Evolutionary conservation across 2,888 invertebrate genomes (phyloP), one percentile per base, ranked within the genome.

Genomic region (Ormyrus labotus): DNA sequence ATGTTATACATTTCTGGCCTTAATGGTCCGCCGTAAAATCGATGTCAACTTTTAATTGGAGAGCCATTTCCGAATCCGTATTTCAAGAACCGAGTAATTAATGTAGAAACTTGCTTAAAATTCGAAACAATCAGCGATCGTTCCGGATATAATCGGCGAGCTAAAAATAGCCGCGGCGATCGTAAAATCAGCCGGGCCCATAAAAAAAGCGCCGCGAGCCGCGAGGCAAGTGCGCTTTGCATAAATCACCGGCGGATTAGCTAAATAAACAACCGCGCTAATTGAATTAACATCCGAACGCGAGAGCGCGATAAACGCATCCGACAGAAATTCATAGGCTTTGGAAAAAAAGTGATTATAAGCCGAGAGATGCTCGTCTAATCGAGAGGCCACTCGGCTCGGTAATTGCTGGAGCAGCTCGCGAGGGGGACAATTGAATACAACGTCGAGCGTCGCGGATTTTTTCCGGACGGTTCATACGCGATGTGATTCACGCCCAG

Each of bases 361-460:
- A 60, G 2, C 34, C 45, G 4, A 45, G 34, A 57, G 55, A 63
- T 34, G 63, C 9, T n/a, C 61, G 73, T 68, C 72, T 71, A 78
- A 78, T 72, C 72, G 60, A 64, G 63, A 58, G 51, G 10, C 19
- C 6, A 47, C 47, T 6, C 70, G 10, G 48, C 63, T 51, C 9
- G 6, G 6, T 68, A 55, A 69, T 63, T 69, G 63, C 51, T 60
- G 11, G n/a, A 3, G 11, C 48, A 45, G 13, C 48, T 34, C 11
- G 57, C 47, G 57, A 8, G 5, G 7, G 9, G 6, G n/a, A 11
- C 9, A 61, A 34, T 34, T 34, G 4, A 34, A 34, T 4, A 4
- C 0, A 34, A 19, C 19, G 8, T 10, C n/a, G 53, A 50, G 45
- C 48, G 63, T n/a, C 61, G 61, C 34, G 61, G 8, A 57, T 45